A percentile compares a stretch with the other conserved stretches of the same genome.
Conservation (phyloP, 2,888 invertebrate genomes). For the Hypercompe scribonia region DNA sequence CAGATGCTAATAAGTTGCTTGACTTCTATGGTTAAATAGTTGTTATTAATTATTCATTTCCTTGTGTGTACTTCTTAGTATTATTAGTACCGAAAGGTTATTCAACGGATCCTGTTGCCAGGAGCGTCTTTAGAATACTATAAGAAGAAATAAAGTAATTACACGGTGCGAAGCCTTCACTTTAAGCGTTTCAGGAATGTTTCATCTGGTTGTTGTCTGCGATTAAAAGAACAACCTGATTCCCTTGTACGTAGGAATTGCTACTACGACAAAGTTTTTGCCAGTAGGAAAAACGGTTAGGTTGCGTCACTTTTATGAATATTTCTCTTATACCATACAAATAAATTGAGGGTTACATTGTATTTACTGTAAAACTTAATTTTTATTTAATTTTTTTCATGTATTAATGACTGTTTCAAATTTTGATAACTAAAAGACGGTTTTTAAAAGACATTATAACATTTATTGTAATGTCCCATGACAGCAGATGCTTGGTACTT, state of each 20-base stretch:
- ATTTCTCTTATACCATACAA: not conserved
- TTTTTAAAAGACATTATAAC: not conserved
- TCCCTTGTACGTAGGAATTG: not conserved
- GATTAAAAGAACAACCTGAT: conserved; percentile 21
- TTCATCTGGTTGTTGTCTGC: conserved; percentile 15
- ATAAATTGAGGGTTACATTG: not conserved
- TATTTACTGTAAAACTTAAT: not conserved
- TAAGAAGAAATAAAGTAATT: not conserved
- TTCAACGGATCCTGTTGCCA: conserved; percentile 16
- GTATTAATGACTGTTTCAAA: too few species aligned
- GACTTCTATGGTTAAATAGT: conserved; percentile 63
- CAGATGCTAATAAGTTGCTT: conserved; percentile 67
- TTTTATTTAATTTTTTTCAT: too few species aligned
- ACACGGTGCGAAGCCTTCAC: not conserved
- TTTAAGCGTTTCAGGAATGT: conserved; percentile 16
- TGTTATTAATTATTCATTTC: conserved; percentile 58
- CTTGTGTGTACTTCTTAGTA: conserved; percentile 40
- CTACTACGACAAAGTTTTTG: not conserved
- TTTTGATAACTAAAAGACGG: too few species aligned
- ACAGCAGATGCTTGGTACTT: too few species aligned
- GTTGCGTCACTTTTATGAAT: not conserved
- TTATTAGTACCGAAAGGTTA: conserved; percentile 29
- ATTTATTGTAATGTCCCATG: too few species aligned
- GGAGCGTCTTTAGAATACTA: not conserved
- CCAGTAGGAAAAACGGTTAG: not conserved